Conservation (phyloP, 2,113 vertebrate species). For the Parotia lawesii region DNA sequence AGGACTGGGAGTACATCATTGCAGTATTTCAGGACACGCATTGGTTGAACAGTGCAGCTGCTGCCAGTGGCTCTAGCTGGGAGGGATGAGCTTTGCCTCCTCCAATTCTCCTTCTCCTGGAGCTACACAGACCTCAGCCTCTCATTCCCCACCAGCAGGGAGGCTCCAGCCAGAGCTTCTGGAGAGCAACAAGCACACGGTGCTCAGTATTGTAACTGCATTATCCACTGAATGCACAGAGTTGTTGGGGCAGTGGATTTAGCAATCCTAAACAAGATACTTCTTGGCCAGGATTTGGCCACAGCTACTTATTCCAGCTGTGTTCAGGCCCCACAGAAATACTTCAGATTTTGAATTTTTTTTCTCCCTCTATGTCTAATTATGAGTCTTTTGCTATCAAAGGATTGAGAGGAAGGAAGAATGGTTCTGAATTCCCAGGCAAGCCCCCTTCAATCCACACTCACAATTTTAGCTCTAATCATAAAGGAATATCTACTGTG, state of each 20-base stretch:
- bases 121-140: background rate
- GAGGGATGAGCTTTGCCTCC: background rate
- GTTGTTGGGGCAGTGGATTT: background rate
- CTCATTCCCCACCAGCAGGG: background rate
- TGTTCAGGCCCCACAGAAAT: background rate
- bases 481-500: background rate
- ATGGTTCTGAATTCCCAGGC: background rate
- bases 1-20: background rate
- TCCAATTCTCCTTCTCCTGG: background rate
- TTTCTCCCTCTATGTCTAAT: background rate
- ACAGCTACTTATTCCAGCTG: background rate
- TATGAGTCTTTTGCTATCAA: background rate
- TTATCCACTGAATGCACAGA: background rate
- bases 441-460: background rate
- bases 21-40: background rate
- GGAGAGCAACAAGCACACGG: rapidly evolving
- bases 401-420: background rate
- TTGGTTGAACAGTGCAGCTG: background rate
- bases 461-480: background rate
- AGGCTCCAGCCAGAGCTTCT: background rate
- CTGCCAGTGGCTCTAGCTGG: background rate
- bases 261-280: background rate
- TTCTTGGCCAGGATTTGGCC: background rate
- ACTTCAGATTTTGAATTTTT: background rate
- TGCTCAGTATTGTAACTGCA: background rate